Conservation (phyloP, 2,113 vertebrate species). For the Myrmophylax atrothorax region DNA sequence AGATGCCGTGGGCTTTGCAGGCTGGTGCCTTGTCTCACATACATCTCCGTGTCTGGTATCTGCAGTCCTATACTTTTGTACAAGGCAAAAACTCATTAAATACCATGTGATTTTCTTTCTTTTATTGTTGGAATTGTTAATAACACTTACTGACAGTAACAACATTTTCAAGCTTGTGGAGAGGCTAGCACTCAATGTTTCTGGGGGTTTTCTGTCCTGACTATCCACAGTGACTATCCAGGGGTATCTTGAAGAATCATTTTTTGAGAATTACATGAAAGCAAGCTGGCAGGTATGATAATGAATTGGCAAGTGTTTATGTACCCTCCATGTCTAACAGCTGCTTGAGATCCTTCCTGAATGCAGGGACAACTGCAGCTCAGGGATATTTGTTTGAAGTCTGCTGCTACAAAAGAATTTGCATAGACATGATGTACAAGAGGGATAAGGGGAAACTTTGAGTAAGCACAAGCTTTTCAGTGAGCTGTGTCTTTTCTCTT, state of each 20-base stretch:
- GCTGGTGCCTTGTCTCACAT: neutral
- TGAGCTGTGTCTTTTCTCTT: neutral
- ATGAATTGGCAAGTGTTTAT: neutral
- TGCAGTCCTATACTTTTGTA: neutral
- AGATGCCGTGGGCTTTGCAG: conserved; percentile 17
- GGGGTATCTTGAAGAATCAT: neutral
- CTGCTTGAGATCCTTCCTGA: neutral
- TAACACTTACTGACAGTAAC: neutral
- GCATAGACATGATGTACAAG: accelerated
- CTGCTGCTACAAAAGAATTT: neutral
- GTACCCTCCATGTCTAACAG: neutral
- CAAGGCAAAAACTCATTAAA: neutral
- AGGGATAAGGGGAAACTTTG: neutral
- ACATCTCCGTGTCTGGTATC: neutral
- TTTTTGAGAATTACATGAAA: neutral
- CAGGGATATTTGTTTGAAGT: neutral
- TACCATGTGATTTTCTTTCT: neutral
- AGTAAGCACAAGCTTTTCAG: neutral
- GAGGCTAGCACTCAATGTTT: neutral
- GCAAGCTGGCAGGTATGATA: neutral
- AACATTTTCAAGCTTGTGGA: neutral
- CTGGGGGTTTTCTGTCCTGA: neutral
- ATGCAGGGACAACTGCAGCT: neutral
- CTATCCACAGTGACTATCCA: neutral
- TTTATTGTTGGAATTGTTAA: neutral